Percentiles rank a stretch among this genome's conserved stretches.
Evolutionary conservation across 2,888 invertebrate species (phyloP).

Genomic region (Diplazon laetatorius): DNA sequence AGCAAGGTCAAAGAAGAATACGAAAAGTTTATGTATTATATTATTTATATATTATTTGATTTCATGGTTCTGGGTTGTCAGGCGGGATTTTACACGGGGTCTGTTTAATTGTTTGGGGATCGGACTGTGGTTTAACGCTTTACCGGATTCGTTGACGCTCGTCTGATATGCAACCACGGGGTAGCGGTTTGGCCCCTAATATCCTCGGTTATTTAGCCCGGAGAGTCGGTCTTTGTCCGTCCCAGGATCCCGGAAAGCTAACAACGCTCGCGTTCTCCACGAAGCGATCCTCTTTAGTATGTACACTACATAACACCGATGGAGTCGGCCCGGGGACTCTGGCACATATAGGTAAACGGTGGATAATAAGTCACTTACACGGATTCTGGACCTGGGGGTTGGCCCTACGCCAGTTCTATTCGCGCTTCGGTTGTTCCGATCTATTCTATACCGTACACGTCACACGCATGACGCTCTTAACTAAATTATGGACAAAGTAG

Average conservation of each 20-base stretch:
- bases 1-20: neutral
- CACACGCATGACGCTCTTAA: conserved; percentile 83
- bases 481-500: conserved; percentile 83
- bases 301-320: conserved; percentile 61
- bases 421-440: conserved; percentile 82
- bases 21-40: neutral
- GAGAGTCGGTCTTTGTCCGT: conserved; percentile 56
- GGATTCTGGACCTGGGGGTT: conserved; percentile 80
- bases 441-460: conserved; percentile 81
- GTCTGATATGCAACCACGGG: conserved; percentile 56
- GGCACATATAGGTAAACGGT: conserved; percentile 78
- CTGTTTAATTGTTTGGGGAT: conserved; percentile 50
- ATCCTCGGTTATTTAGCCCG: conserved; percentile 64
- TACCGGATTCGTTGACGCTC: conserved; percentile 50
- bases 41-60: neutral
- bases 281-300: conserved; percentile 64
- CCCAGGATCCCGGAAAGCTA: conserved; percentile 43
- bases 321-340: conserved; percentile 65
- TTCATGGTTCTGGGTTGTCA: neutral
- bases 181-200: conserved; percentile 66
- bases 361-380: conserved; percentile 82
- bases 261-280: conserved; percentile 53
- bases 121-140: conserved; percentile 32
- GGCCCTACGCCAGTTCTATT: conserved; percentile 81
- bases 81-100: conserved; percentile 22